phyloP scores from a whole-genome alignment of 2,113 vertebrate species.

The Ammodytes dubius region DNA sequence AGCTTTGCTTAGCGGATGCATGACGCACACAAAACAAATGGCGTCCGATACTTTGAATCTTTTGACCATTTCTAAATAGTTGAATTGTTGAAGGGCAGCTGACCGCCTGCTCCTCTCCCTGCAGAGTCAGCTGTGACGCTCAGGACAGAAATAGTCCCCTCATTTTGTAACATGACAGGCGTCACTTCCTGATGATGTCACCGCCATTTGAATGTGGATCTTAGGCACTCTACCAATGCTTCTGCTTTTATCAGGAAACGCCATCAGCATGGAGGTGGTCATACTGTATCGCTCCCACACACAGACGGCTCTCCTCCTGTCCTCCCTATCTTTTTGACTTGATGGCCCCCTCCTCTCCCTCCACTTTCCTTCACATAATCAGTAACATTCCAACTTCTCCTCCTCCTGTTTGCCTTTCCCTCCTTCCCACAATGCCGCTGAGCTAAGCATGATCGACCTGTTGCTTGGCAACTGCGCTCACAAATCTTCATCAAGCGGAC shows the following conservation, averaged over 20 bases:
- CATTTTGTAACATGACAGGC: neutral
- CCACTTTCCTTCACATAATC: neutral
- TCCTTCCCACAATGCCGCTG: neutral
- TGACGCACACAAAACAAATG: conserved; percentile 11
- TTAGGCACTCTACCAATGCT: neutral
- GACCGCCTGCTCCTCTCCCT: conserved; percentile 4
- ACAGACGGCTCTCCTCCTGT: conserved; percentile 49
- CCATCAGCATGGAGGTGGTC: neutral
- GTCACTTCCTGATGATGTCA: conserved; percentile 41
- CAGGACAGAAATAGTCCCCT: conserved; percentile 36
- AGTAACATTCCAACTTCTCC: neutral
- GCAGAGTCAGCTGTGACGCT: conserved; percentile 5
- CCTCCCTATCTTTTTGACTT: too few species aligned
- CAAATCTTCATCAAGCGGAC: conserved; percentile 47
- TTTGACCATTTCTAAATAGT: neutral
- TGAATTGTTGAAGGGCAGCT: neutral
- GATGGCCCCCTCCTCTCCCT: neutral
- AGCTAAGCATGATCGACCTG: conserved; percentile 63
- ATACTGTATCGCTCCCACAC: neutral
- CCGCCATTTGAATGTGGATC: neutral
- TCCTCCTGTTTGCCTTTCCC: conserved; percentile 14
- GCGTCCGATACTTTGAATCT: neutral
- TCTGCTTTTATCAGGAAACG: conserved; percentile 32
- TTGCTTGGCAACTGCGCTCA: conserved; percentile 87
- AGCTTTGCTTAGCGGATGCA: neutral